These are phyloP conservation scores for Zaprionus lachaisei DNA, from an alignment of 1,140 invertebrate genomes.

Conservation along the genomic window DNA sequence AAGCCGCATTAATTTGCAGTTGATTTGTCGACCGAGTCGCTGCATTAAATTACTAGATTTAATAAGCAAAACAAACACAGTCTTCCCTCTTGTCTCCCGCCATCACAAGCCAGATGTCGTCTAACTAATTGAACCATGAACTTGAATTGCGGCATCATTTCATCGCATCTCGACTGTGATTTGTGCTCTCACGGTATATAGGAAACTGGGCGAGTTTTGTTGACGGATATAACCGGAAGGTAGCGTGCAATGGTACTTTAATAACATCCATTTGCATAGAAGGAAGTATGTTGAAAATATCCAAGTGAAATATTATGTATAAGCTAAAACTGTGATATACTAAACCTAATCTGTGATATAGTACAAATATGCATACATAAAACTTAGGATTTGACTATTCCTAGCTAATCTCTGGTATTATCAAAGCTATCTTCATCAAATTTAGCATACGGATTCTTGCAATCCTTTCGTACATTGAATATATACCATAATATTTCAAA, in stretches of 20 bases:
- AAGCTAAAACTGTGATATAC: not conserved
- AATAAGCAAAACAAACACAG: slow-evolving; percentile 61
- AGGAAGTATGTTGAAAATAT: slow-evolving; percentile 3
- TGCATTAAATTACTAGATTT: slow-evolving; percentile 59
- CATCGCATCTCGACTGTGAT: slow-evolving; percentile 6
- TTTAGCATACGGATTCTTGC: too few relatives aligned
- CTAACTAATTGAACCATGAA: slow-evolving; percentile 75
- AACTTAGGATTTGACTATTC: not conserved
- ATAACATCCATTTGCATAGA: slow-evolving; percentile 6
- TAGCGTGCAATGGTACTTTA: not conserved
- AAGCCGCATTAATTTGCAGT: slow-evolving; percentile 31
- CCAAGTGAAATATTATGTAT: not conserved
- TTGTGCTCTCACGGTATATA: slow-evolving; percentile 1
- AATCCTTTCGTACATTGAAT: too few relatives aligned
- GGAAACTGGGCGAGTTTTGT: slow-evolving; percentile 1
- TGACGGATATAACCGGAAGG: slow-evolving; percentile 6
- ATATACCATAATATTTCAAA: too few relatives aligned
- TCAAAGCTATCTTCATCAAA: too few relatives aligned
- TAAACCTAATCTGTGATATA: too few relatives aligned
- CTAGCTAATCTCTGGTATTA: too few relatives aligned
- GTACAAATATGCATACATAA: not conserved
- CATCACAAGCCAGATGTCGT: slow-evolving; percentile 25
- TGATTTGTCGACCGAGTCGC: slow-evolving; percentile 17
- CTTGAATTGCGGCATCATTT: slow-evolving; percentile 63
- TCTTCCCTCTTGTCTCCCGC: slow-evolving; percentile 35